These are phyloP conservation scores for Cyrtorhinus lividipennis DNA, from an alignment of 1,140 invertebrate genomes.

Conservation along the genomic window DNA sequence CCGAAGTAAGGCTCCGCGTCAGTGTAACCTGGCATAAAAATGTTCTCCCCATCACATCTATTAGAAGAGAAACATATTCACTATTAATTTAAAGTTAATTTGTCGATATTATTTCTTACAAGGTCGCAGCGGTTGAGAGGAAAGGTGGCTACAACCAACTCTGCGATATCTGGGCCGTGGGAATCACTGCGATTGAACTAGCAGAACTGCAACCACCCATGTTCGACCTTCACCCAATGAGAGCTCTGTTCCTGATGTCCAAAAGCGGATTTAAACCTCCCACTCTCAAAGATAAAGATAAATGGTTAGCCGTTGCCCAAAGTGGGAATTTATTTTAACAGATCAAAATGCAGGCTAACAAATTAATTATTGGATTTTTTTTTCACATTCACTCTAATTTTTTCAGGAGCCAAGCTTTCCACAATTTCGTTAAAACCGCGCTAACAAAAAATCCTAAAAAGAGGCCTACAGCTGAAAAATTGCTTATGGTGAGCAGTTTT, in stretches of 20 bases:
- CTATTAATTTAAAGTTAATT: too few species aligned
- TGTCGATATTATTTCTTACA: too few species aligned
- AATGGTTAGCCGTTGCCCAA: constrained; percentile 55
- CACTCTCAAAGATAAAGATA: constrained; percentile 85
- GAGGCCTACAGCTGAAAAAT: constrained; percentile 87
- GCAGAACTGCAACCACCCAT: constrained; percentile 98
- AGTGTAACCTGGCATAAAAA: too few species aligned
- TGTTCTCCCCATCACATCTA: too few species aligned
- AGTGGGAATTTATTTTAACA: too few species aligned
- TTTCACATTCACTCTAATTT: too few species aligned
- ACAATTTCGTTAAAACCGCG: constrained; percentile 94
- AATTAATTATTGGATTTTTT: too few species aligned
- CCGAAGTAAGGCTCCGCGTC: constrained; percentile 49
- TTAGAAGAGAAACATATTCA: too few species aligned
- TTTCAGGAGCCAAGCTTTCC: constrained; percentile 73
- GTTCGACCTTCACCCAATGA: constrained; percentile 99
- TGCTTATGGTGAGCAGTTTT: constrained; percentile 64
- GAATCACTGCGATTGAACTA: constrained; percentile 96
- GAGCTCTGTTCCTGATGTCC: constrained; percentile 95
- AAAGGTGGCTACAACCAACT: constrained; percentile 98
- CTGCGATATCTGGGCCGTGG: constrained; percentile 99
- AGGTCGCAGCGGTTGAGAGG: constrained; percentile 97
- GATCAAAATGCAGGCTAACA: too few species aligned
- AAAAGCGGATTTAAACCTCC: constrained; percentile 98
- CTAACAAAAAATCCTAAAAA: constrained; percentile 99